Base-by-base conservation (phyloP, 2,888 invertebrate genomes). In the Nezara viridula region DNA sequence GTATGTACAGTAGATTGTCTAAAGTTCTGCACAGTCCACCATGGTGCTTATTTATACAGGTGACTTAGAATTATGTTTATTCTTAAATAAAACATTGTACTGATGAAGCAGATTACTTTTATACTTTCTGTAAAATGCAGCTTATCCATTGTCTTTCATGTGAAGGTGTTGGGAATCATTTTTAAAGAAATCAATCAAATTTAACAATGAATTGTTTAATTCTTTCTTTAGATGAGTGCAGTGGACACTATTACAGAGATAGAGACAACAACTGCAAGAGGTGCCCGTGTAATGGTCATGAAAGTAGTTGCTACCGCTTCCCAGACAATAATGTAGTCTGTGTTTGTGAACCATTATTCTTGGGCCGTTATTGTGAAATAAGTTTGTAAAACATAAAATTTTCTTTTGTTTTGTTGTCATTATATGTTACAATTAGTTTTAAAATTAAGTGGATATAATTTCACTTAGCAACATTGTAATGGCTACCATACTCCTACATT, bases 271-370 rank as follows among this genome's bases (percentile, higher is more conserved):
- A 94, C 24, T 96, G 97, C 91, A 93, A 93, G 6, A 93, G 92
- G 52, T 98, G 98, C 92, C 96, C 96, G 7, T 98, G 98, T 93
- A 95, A 95, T 92, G 95, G 95, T 24, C 95, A 95, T 90, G 95
- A 95, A 91, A 94, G 94, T 91, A 95, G 95, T 86, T 97, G 97
- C 92, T 93, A 93, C 90, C 92, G 95, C 60, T 94, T 93, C 52
- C 93, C 94, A 32, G 93, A 94, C 90, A 93, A 94, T 24, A 94
- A 95, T 90, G 95, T 96, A 2, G 93, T 94, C 19, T 97, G 97
- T 92, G 94, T 95, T 91, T 98, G 97, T 92, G 93, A 93, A 73
- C 94, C 95, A 2, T 96, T 96, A 7, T 96, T 94, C 93, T 93
- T 94, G 0, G 97, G 97, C 89, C 93, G 94, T 37, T 95, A 95